Percentiles rank a stretch among this genome's conserved stretches.
phyloP scores from a whole-genome alignment of 2,797 vertebrate genomes.

The Siniperca obscura region DNA sequence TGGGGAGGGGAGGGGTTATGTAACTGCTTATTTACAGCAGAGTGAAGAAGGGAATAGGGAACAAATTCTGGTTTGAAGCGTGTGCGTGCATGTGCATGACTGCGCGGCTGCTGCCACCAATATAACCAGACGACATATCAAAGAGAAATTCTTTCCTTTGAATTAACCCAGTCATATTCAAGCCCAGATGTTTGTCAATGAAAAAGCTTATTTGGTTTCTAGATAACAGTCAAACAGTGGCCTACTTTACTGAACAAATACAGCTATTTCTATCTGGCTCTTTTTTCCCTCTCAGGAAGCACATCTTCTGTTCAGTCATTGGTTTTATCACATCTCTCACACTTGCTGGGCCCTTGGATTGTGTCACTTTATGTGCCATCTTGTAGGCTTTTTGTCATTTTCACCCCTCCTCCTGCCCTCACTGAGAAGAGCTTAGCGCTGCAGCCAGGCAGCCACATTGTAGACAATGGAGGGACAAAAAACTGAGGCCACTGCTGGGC shows the following conservation, averaged over 20 bases:
- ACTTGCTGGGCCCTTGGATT: not conserved
- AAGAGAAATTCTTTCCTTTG: not conserved
- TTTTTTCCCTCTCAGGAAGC: constrained; percentile 11
- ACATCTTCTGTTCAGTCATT: constrained; percentile 1
- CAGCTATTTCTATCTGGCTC: not conserved
- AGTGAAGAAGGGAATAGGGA: constrained; percentile 49
- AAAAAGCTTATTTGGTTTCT: not conserved
- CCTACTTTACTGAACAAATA: not conserved
- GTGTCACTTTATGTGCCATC: constrained; percentile 2
- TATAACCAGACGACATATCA: not conserved
- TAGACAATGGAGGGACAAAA: constrained; percentile 30
- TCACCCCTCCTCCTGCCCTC: constrained; percentile 3
- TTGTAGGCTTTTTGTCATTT: constrained; percentile 6
- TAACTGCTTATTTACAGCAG: constrained; percentile 74
- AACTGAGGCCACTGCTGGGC: constrained; percentile 42
- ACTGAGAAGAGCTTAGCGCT: constrained; percentile 12
- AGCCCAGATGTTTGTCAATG: not conserved
- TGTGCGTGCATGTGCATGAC: constrained; percentile 28
- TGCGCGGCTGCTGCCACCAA: not conserved
- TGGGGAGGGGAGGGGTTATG: constrained; percentile 54
- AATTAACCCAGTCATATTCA: not conserved
- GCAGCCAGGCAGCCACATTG: constrained; percentile 10
- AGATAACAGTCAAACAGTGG: not conserved
- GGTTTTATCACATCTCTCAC: constrained; percentile 22
- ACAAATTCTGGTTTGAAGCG: constrained; percentile 49